Conservation (phyloP, 2,113 vertebrate species). For the Microcebus griseorufus region DNA sequence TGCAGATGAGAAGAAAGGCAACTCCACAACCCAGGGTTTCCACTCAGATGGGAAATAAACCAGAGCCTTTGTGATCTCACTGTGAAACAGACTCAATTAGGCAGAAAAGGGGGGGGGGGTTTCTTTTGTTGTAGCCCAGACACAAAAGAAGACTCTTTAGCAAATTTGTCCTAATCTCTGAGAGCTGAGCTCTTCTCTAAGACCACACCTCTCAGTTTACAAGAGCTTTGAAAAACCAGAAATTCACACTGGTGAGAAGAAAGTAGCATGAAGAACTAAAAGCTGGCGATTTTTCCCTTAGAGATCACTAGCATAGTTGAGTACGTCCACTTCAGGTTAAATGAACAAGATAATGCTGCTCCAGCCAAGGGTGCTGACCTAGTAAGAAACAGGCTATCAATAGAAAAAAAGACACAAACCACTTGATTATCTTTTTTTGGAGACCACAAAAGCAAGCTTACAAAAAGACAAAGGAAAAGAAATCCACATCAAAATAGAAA, state of each 20-base stretch:
- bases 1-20: background rate
- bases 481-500: background rate
- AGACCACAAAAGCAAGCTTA: background rate
- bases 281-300: background rate
- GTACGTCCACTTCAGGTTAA: background rate
- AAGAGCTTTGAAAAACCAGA: background rate
- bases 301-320: background rate
- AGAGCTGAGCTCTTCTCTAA: background rate
- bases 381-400: background rate
- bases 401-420: background rate
- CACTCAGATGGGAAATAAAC: constrained; percentile 24
- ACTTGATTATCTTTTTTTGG: background rate
- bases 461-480: constrained; percentile 3
- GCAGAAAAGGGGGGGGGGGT: background rate
- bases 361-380: background rate
- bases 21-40: background rate
- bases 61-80: background rate
- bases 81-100: constrained; percentile 17
- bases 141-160: constrained; percentile 38
- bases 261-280: background rate
- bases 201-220: background rate
- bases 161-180: background rate
- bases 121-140: background rate
- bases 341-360: background rate
- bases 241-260: background rate